Evolutionary conservation across 2,113 vertebrate genomes (phyloP).

Genomic region (Antigone vipio): DNA sequence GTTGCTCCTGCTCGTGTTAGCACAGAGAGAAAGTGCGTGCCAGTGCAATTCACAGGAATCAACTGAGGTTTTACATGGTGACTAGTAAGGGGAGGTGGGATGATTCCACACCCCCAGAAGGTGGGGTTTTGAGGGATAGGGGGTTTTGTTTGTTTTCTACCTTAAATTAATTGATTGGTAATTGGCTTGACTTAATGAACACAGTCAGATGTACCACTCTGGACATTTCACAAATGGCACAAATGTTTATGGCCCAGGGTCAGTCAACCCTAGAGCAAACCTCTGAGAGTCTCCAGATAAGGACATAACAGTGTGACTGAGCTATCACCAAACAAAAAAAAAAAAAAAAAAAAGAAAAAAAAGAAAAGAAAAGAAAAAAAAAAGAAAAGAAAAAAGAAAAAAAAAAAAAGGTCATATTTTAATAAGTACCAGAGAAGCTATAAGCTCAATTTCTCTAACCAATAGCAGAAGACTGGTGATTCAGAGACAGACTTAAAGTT

Average conservation of each 20-base stretch:
- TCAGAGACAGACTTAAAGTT: neutral
- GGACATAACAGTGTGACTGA: neutral
- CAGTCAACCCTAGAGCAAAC: neutral
- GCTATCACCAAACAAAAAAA: neutral
- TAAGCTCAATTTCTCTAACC: neutral
- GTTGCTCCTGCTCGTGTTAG: accelerated
- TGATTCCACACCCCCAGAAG: neutral
- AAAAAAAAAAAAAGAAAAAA: no score
- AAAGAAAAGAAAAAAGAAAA: neutral
- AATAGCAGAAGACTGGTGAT: neutral
- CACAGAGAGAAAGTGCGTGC: accelerated
- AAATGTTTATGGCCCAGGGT: neutral
- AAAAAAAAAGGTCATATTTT: neutral
- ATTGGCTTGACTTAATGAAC: neutral
- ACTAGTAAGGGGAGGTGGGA: neutral
- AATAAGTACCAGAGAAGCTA: neutral
- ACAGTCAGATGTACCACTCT: neutral
- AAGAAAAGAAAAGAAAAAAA: no score
- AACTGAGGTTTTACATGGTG: neutral
- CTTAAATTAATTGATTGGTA: neutral
- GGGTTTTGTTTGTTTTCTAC: neutral
- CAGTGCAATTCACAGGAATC: neutral
- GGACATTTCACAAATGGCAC: neutral
- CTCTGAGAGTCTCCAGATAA: neutral
- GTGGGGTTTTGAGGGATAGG: accelerated